These are phyloP conservation scores for Listrodromus nycthemerus DNA, from an alignment of 2,888 invertebrate genomes.

Conservation along the genomic window DNA sequence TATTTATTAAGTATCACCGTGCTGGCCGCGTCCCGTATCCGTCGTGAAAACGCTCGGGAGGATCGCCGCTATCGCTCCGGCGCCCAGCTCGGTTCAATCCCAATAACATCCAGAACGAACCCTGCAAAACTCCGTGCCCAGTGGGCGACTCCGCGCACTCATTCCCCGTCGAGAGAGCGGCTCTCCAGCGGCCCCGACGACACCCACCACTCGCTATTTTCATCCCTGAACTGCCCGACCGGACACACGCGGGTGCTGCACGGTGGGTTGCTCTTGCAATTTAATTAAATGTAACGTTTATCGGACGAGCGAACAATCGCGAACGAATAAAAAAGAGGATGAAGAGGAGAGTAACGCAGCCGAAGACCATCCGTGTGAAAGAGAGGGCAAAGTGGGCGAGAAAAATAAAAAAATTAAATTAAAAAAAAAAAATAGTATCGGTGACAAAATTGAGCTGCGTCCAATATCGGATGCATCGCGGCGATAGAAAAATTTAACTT, in stretches of 20 bases:
- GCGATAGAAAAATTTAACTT: conserved; percentile 38
- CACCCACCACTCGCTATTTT: conserved; percentile 31
- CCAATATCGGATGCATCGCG: conserved; percentile 46
- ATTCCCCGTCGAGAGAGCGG: not conserved
- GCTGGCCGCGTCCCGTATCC: conserved; percentile 29
- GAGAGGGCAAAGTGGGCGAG: not conserved
- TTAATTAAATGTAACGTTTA: conserved; percentile 67
- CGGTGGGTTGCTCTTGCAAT: conserved; percentile 48
- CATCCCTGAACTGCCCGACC: conserved; percentile 21
- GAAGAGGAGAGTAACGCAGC: not conserved
- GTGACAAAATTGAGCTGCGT: conserved; percentile 58
- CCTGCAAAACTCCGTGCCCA: not conserved
- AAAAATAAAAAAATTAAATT: conserved; percentile 13
- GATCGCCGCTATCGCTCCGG: not conserved
- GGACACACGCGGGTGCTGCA: conserved; percentile 17
- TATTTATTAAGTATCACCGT: conserved; percentile 49
- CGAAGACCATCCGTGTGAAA: not conserved
- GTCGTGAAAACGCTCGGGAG: conserved; percentile 21
- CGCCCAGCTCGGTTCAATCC: not conserved
- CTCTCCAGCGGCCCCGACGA: conserved; percentile 4
- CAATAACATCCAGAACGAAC: conserved; percentile 18
- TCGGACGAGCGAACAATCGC: conserved; percentile 58
- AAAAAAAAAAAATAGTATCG: conserved; percentile 43
- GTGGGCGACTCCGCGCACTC: not conserved
- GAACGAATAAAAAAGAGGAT: not conserved